Evolutionary conservation across 2,888 invertebrate genomes (phyloP), one percentile per base, ranked within the genome.

Genomic region (Deilephila porcellus): DNA sequence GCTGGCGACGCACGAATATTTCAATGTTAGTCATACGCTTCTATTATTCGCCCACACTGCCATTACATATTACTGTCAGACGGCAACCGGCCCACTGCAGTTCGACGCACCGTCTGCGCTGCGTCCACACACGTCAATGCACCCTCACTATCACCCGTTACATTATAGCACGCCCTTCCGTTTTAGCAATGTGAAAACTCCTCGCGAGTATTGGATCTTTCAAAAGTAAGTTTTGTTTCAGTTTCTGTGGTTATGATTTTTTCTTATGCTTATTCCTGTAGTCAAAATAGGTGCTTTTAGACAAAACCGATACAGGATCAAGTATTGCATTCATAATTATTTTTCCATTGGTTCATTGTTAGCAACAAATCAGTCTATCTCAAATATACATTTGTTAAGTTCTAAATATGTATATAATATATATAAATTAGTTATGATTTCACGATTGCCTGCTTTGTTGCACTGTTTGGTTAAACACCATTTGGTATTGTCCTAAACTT

Each of bases 171-270:
- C 67, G 52, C 45, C 25, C 17, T 34, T 45, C 25, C 6, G 14
- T 52, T 67, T 17, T 52, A 52, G 20, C 25, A 25, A 67, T 34
- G 72, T 56, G 25, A 63, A 45, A 34, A 56, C 63, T 7, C 56
- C 53, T 56, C 63, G 53, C 29, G 25, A 67, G 64, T 59, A 56
- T 56, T 73, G 72, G 72, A 73, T 52, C 19, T 71, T 3, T 71
- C 34, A 71, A 74, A 76, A 72, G 80, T 80, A 80, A 78, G 80
- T 80, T 75, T 74, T 71, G 60, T 76, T 77, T 53, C 37, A 34
- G 73, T 74, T 70, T 71, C 20, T 70, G 14, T 60, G 14, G 73
- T 60, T 74, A 76, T 62, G 19, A 73, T 77, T 60, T 19, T 59
- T 37, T 17, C 11, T 25, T 71, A 52, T 32, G 32, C 73, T 71